Base-by-base conservation (phyloP, 2,888 invertebrate species). In the Gastracanthus pulcherrimus region DNA sequence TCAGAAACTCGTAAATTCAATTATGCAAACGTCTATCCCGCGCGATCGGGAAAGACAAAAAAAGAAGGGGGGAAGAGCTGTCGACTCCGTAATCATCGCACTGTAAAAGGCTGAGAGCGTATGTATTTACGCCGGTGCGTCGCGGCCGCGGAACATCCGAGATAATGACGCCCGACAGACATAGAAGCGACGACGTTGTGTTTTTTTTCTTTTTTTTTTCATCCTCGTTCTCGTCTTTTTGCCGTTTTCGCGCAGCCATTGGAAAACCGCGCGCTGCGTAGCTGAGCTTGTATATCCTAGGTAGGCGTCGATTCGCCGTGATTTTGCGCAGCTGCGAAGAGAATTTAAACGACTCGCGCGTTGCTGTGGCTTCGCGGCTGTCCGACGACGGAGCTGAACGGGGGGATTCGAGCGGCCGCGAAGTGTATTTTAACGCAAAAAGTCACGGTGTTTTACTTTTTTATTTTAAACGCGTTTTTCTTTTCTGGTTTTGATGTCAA, bases 11-110 rank as follows among this genome's bases (percentile, higher is more conserved):
- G 69, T 74, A 81, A 81, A 74, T 76, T 81, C 69, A 81, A 81
- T 81, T 81, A 81, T 81, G 77, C 77, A 81, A 81, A 69, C 69
- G 77, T 72, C 72, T 31, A 74, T 81, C 51, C 60, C 36, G 48
- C 71, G 29, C 38, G 60, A 74, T 62, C 51, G 67, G 4, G 66
- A n/a, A 34, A 4, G 38, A 38, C 16, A 58, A 75, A 70, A 48
- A 36, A n/a, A 51, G n/a, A n/a, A n/a, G n/a, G n/a, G n/a, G n/a
- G n/a, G n/a, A 48, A n/a, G 11, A 60, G 34, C 29, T 77, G 69
- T 60, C 60, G 70, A 55, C 23, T 69, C 36, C 23, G 34, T 80
- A 76, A 76, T 76, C 70, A 55, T 64, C 51, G 70, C 55, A 34
- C 75, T 41, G 62, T 70, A 64, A 80, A 69, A 48, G 58, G 60